Evolutionary conservation across 92 coral and sea anemone genomes (phyloP).

Genomic region (Epizoanthus scotinus): DNA sequence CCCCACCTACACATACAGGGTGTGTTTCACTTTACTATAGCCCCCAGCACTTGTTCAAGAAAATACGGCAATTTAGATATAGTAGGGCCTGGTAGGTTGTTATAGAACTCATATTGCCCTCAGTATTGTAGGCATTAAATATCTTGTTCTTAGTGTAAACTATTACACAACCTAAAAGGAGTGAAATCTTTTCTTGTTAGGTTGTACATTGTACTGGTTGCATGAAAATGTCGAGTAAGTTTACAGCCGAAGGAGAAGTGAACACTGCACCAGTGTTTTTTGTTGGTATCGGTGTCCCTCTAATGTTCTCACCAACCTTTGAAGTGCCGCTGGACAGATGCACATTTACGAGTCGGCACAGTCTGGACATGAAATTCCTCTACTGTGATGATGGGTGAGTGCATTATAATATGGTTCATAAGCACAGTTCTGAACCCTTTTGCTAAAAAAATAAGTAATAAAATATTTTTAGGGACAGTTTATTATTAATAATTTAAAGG

Average conservation of each 20-base stretch:
- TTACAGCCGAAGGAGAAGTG: slow-evolving; percentile 58
- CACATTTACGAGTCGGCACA: slow-evolving; percentile 97
- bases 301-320: slow-evolving; percentile 93
- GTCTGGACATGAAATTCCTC: slow-evolving; percentile 92
- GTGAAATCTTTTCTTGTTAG: slow-evolving; percentile 31
- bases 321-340: slow-evolving; percentile 99
- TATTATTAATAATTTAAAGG: too few relatives aligned
- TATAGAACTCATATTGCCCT: too few relatives aligned
- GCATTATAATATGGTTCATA: background rate
- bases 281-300: slow-evolving; percentile 96
- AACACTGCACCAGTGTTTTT: slow-evolving; percentile 72
- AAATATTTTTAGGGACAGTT: too few relatives aligned
- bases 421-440: background rate
- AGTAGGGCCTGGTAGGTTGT: too few relatives aligned
- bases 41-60: too few relatives aligned
- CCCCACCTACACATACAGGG: slow-evolving; percentile 99
- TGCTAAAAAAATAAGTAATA: background rate
- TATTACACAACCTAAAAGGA: background rate
- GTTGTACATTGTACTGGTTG: slow-evolving; percentile 97
- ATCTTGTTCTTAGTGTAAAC: background rate
- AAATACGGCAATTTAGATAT: too few relatives aligned
- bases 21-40: slow-evolving; percentile 32
- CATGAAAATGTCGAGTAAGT: slow-evolving; percentile 69
- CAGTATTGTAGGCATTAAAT: background rate
- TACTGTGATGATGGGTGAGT: slow-evolving; percentile 93